Evolutionary conservation across 2,888 invertebrate genomes (phyloP), one percentile per base, ranked within the genome.

Genomic region (Scaptomyza tumidula): DNA sequence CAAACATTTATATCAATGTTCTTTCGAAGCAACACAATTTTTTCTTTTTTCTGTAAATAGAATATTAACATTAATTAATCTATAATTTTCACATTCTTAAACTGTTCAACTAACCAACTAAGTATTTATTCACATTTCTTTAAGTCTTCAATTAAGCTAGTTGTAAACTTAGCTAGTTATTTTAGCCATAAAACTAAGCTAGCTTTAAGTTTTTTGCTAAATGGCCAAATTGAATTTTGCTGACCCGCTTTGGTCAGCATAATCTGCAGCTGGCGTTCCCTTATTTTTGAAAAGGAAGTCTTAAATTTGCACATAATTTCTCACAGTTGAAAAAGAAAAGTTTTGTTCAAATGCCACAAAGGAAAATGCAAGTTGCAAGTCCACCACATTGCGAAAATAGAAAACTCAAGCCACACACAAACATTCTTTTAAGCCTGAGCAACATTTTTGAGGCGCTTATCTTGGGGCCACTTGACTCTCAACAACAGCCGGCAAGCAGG

Each of bases 361-460:
- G 49, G 61, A 33, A 65, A 78, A 64, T 31, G 75, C 78, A 66
- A 57, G 64, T 79, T 85, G 75, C 80, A 83, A 80, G 41, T 16
- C 69, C 65, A 56, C 45, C 49, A 50, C 66, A 58, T 56, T 70
- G 58, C 67, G 67, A 66, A 77, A 83, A 83, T 65, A 83, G 56
- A 71, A 59, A 41, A 43, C 4, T 16, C 46, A 54, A 45, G 60
- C 56, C 48, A 48, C 64, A 61, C 11, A 50, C 37, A 49, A 24
- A 24, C 3, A 24, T 31, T 52, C 46, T 56, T 67, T 71, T 76
- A 59, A 73, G 69, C 46, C 56, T 45, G 75, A 74, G 68, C 73
- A 77, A 86, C 84, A 84, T 76, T 86, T 88, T 77, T 59, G 70
- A 68, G 62, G 64, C 67, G 70, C 88, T 86, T 86, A 86, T 86